Base-by-base conservation (phyloP, 2,113 vertebrate genomes). In the Tamias sibiricus region DNA sequence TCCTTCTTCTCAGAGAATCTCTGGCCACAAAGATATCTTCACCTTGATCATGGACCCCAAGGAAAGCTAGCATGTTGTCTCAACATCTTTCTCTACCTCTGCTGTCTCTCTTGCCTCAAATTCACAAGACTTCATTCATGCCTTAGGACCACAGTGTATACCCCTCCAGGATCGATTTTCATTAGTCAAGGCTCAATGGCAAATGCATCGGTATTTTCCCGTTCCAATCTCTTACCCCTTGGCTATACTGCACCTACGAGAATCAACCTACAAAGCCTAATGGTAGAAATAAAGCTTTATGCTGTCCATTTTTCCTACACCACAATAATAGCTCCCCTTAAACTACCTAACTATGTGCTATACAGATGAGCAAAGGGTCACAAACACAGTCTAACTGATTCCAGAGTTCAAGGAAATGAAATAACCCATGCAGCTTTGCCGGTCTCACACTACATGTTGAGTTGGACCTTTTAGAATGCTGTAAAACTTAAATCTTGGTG, bases 241-340 rank as follows among this genome's bases (percentile, higher is more conserved):
- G 57, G 44, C 47, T 77, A 59, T 4, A 69, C 2, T 82, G 77
- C 7, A 1, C 57, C 91, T 93, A 42, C 19, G n/a, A 95, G 44
- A 96, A 71, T 87, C 77, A 72, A 93, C 62, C 75, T 91, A 69
- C 47, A 86, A 95, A 97, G 82, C 74, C 85, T 42, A 59, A 71
- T 26, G 74, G 59, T 47, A 76, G 79, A 91, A 94, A 91, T 79
- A 86, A 96, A 96, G 80, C 86, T 87, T 82, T 57, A 66, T 44
- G n/a, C n/a, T 82, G 37, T 68, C 86, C 91, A 91, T 82, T 94
- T 84, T 85, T 88, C 59, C 49, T 16, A 75, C 32, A 52, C 44
- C 64, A 75, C 87, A 71, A n/a, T 13, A 57, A 47, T 2, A n/a
- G 35, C n/a, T 80, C 81, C 76, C 85, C 59, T 88, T 49, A 44